Evolutionary conservation across 2,888 invertebrate genomes (phyloP).

Genomic region (Cetonia aurata): DNA sequence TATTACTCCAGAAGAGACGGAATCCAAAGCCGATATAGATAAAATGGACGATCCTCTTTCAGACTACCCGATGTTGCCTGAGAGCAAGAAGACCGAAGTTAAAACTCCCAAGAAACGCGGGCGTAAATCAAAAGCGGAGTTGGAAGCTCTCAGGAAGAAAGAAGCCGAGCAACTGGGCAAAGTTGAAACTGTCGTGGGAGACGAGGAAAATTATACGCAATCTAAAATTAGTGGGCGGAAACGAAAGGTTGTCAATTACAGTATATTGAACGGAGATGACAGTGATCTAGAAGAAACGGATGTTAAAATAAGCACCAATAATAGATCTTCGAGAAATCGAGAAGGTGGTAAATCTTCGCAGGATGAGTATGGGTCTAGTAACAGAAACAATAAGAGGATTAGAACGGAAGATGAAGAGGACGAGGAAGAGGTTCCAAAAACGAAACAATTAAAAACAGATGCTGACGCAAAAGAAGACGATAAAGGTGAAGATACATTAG

Average conservation of each 20-base stretch:
- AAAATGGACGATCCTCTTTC: background rate
- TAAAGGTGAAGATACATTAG: constrained; percentile 20
- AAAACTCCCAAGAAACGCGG: constrained; percentile 44
- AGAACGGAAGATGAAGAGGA: background rate
- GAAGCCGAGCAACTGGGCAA: constrained; percentile 11
- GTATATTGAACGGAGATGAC: constrained; percentile 40
- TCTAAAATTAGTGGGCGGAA: constrained; percentile 42
- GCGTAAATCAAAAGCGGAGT: constrained; percentile 45
- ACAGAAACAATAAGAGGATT: background rate
- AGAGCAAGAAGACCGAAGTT: background rate
- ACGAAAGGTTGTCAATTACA: constrained; percentile 44
- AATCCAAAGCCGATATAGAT: background rate
- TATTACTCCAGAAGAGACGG: background rate
- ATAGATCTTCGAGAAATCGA: background rate
- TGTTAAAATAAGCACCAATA: background rate
- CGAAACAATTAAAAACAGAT: constrained; percentile 10
- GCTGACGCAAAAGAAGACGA: constrained; percentile 11
- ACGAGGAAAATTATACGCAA: constrained; percentile 6
- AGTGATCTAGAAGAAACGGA: constrained; percentile 33
- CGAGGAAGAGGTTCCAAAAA: background rate
- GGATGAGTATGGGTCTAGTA: constrained; percentile 35
- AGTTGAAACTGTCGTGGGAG: background rate
- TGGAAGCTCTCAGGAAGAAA: constrained; percentile 18
- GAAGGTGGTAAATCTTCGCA: background rate
- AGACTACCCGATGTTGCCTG: background rate